Percentiles rank a stretch among this genome's conserved stretches.
Conservation (phyloP, 2,113 vertebrate species). For the Thryonomys swinderianus region DNA sequence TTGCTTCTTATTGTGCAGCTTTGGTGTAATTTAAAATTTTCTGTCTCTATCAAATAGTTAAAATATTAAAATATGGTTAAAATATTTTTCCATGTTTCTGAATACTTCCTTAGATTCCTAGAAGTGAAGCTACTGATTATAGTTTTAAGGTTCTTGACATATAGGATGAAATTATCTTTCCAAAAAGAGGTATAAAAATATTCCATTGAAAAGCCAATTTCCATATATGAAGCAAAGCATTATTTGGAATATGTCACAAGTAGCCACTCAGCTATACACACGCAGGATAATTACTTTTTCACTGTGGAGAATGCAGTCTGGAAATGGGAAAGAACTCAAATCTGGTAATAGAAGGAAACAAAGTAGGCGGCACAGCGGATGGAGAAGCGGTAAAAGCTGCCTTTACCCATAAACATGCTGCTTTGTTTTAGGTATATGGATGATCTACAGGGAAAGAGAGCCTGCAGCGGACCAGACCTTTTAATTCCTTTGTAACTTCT, state of each 20-base stretch:
- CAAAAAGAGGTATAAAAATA: background rate
- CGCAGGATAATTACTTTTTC: background rate
- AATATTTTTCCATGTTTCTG: background rate
- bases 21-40: background rate
- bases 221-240: background rate
- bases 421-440: background rate
- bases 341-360: background rate
- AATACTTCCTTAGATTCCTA: slow-evolving; percentile 35
- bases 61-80: background rate
- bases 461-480: accelerated
- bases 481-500: background rate
- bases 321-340: background rate
- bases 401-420: background rate
- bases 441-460: background rate
- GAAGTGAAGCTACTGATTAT: slow-evolving; percentile 12
- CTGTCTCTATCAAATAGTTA: background rate
- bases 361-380: background rate
- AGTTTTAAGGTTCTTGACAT: background rate
- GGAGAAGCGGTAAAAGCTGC: background rate
- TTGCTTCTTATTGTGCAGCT: background rate
- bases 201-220: background rate
- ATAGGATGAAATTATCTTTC: slow-evolving; percentile 5
- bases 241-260: background rate
- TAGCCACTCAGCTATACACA: background rate
- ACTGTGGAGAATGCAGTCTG: background rate